These are phyloP conservation scores for Pseudochirops cupreus DNA, from an alignment of 2,797 vertebrate species.

Conservation along the genomic window DNA sequence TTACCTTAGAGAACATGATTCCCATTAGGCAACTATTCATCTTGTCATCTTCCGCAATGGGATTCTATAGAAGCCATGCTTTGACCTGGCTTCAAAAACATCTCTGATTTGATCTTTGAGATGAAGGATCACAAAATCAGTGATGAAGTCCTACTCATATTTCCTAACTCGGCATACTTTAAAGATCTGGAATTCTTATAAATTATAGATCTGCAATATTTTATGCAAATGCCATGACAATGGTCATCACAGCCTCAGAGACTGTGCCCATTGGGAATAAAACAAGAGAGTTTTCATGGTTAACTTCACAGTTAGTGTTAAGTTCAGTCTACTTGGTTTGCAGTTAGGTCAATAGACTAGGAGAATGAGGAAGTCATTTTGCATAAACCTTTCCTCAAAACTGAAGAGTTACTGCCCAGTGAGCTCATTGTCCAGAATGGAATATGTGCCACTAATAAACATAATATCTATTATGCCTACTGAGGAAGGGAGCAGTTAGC, in stretches of 20 bases:
- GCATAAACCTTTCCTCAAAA: conserved; percentile 95
- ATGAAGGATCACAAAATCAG: conserved; percentile 97
- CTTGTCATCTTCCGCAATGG: conserved; percentile 95
- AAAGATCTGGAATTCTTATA: conserved; percentile 95
- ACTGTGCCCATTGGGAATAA: conserved; percentile 98
- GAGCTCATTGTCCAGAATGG: conserved; percentile 95
- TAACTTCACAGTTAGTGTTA: conserved; percentile 95
- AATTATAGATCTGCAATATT: conserved; percentile 98
- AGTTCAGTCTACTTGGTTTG: conserved; percentile 97
- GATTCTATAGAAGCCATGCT: conserved; percentile 97
- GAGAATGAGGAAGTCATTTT: conserved; percentile 97
- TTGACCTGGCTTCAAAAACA: conserved; percentile 96
- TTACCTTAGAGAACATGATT: conserved; percentile 96
- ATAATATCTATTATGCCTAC: no score
- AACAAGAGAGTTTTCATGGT: conserved; percentile 95
- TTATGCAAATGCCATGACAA: conserved; percentile 97
- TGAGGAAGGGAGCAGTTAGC: no score
- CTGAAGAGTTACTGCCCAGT: conserved; percentile 94
- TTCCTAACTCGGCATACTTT: conserved; percentile 98
- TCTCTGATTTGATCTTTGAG: conserved; percentile 92
- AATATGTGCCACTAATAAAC: conserved; percentile 90
- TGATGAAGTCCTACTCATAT: conserved; percentile 99
- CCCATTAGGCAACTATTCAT: conserved; percentile 96
- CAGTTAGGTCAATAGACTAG: conserved; percentile 95
- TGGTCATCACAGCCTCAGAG: conserved; percentile 95